Base-by-base conservation (phyloP, 2,113 vertebrate genomes). In the Daubentonia madagascariensis region DNA sequence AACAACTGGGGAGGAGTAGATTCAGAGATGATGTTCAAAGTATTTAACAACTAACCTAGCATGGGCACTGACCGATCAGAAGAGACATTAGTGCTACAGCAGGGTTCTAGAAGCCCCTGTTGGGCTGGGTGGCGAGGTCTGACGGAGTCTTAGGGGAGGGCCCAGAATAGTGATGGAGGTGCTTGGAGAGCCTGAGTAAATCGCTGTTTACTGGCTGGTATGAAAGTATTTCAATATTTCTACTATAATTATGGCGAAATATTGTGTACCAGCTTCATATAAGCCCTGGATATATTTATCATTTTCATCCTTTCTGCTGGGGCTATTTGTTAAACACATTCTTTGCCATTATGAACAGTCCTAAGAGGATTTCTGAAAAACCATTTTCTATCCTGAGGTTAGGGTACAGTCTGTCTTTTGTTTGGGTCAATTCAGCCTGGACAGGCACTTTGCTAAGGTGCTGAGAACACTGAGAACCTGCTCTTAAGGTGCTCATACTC, bases 141-240 rank as follows among this genome's bases (percentile, higher is more conserved):
- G 37, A 35, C 9, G 48, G 40, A 78, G 16, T 67, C 22, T 83
- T 67, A 50, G 40, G 35, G 67, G 40, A 67, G 35, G 5, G 54
- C 20, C 23, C 59, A 67, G 30, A 48, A 50, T 75, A 50, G 59
- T 87, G 61, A 37, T 8, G 0, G 61, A 70, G n/a, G 10, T 32
- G 83, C 2, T 73, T 73, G 48, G 13, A 81, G 14, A 67, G 40
- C 43, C 72, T 75, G 8, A 87, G 8, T 81, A 91, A 91, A 68
- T 43, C 59, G 14, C 65, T 73, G 68, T 30, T 83, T 87, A 76
- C 20, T 84, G 76, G 43, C 6, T 89, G 40, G 12, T 23, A 70
- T 84, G 12, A 84, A 92, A 94, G 32, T 35, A 88, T 59, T 96
- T 91, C 35, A 88, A 48, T 70, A 68, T 50, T 92, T 75, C 75